These are phyloP conservation scores for Silurus meridionalis DNA, from an alignment of 2,113 vertebrate genomes.

Conservation along the genomic window DNA sequence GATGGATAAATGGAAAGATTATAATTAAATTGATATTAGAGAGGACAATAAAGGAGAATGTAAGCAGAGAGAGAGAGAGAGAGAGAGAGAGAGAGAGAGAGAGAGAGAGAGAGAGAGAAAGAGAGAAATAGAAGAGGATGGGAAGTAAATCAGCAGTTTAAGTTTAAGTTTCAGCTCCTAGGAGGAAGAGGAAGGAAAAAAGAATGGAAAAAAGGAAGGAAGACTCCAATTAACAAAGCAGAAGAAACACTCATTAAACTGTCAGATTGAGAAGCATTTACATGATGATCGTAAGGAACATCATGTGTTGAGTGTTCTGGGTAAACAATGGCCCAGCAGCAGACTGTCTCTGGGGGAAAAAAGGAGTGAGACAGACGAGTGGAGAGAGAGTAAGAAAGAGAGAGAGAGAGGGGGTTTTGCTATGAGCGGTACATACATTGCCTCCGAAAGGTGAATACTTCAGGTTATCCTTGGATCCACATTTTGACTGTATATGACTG, in stretches of 20 bases:
- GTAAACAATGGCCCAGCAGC: background rate
- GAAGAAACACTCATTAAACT: constrained; percentile 6
- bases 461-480: constrained; percentile 93
- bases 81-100: constrained; percentile 9
- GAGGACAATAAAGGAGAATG: background rate
- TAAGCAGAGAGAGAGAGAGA: background rate
- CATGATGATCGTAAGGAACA: background rate
- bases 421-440: constrained; percentile 82
- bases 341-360: background rate
- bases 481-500: constrained; percentile 84
- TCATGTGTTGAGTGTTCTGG: background rate
- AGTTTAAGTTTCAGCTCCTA: background rate
- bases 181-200: background rate
- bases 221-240: constrained; percentile 2
- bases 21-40: too few species aligned
- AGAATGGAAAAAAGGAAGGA: background rate
- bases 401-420: background rate
- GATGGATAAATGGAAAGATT: too few species aligned
- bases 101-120: background rate
- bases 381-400: constrained; percentile 5
- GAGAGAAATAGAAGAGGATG: background rate
- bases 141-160: background rate
- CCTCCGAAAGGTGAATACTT: constrained; percentile 83
- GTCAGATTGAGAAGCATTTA: background rate
- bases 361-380: background rate